Base-by-base conservation (phyloP, 2,888 invertebrate species). In the Lasioglossum leucozonium region DNA sequence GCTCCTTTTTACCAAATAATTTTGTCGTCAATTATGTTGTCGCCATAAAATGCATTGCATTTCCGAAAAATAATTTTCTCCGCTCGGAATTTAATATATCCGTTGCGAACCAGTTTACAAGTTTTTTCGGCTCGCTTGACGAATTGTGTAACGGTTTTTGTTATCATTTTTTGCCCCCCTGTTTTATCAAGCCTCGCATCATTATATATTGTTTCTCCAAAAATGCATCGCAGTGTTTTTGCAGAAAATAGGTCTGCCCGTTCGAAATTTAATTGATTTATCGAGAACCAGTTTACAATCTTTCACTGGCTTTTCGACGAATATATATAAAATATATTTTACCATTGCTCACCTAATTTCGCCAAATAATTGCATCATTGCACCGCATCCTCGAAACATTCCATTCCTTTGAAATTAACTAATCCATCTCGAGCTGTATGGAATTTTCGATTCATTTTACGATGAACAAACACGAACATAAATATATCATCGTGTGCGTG, bases 251-350 rank as follows among this genome's bases (percentile, higher is more conserved):
- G 18, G 18, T 18, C 2, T 2, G 1, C 51, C 3, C 8, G 18
- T 10, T 22, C 51, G 51, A 10, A 22, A 51, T 22, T 51, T 51
- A 51, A 51, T 22, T 51, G 22, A 51, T 51, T 51, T 22, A 22
- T 51, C 51, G 51, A 22, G 51, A 22, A 51, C 51, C 22, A 51
- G 51, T 51, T 22, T 22, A 22, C 22, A 2, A 51, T 22, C 18
- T 51, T 51, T 51, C 22, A 22, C 22, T 51, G 22, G 0, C 8
- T 51, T 22, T 22, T 10, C 55, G n/a, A 55, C 4, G 55, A n/a
- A 55, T 1, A n/a, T 11, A n/a, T 11, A 3, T 55, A n/a, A 55
- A 55, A n/a, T 55, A 4, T 91, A 87, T 86, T 88, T 75, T 73
- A 47, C 16, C n/a, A 51, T 67, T 65, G 81, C 3, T 72, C 65